These are phyloP conservation scores for Etheostoma spectabile DNA, from an alignment of 2,113 vertebrate genomes.

Conservation along the genomic window DNA sequence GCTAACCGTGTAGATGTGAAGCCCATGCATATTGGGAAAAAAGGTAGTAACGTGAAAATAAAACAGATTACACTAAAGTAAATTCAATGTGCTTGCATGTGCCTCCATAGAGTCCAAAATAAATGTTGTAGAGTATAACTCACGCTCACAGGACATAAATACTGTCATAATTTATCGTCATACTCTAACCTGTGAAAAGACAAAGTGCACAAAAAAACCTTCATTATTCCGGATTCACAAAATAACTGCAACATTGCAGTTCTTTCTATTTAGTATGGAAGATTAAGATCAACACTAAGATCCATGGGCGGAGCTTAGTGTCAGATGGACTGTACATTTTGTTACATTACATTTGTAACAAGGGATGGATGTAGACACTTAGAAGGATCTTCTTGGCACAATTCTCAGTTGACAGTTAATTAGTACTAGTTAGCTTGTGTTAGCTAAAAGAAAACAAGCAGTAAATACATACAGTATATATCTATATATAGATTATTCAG, in stretches of 20 bases:
- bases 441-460: neutral
- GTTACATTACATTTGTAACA: neutral
- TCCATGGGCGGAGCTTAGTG: too few relatives aligned
- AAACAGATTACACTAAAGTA: neutral
- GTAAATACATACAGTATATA: neutral
- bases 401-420: neutral
- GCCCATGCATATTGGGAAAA: neutral
- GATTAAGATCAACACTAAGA: neutral
- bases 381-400: neutral
- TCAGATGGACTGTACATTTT: neutral
- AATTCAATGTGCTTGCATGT: neutral
- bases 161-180: neutral
- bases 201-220: slow-evolving; percentile 24
- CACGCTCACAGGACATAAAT: neutral
- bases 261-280: neutral
- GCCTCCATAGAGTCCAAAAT: neutral
- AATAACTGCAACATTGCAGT: neutral
- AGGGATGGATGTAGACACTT: neutral
- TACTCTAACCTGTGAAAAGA: slow-evolving; percentile 5
- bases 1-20: neutral
- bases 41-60: neutral
- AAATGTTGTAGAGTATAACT: neutral
- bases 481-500: neutral
- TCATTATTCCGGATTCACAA: neutral
- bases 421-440: too few relatives aligned